phyloP scores from a whole-genome alignment of 1,140 invertebrate genomes.

The Centruroides vittatus region DNA sequence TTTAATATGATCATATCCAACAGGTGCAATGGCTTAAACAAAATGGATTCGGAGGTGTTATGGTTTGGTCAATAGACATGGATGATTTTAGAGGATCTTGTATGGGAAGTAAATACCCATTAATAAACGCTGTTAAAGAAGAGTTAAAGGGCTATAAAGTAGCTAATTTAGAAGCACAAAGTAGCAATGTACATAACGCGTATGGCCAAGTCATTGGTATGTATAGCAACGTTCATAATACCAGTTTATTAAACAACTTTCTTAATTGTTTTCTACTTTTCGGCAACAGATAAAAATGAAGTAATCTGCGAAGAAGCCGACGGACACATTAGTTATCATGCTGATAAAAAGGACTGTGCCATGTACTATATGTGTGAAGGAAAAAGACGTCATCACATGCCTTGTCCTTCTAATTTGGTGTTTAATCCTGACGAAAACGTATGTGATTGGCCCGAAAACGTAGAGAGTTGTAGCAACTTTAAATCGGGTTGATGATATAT shows the following conservation, averaged over 20 bases:
- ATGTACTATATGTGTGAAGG: slow-evolving; percentile 94
- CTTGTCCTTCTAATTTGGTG: slow-evolving; percentile 84
- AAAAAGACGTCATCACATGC: slow-evolving; percentile 77
- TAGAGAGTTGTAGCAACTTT: slow-evolving; percentile 50
- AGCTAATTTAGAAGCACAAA: slow-evolving; percentile 53
- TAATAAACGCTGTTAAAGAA: slow-evolving; percentile 72
- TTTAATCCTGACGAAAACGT: slow-evolving; percentile 88
- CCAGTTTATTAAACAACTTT: background rate
- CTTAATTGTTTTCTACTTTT: slow-evolving; percentile 2
- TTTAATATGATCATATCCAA: slow-evolving; percentile 2
- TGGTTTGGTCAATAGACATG: slow-evolving; percentile 95
- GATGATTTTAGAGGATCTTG: slow-evolving; percentile 84
- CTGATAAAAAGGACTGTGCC: slow-evolving; percentile 77
- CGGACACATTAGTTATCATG: slow-evolving; percentile 82
- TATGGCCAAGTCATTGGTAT: background rate
- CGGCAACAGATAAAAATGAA: slow-evolving; percentile 37
- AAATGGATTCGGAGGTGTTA: slow-evolving; percentile 85
- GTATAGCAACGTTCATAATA: background rate
- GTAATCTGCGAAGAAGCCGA: slow-evolving; percentile 82
- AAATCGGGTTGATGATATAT: background rate
- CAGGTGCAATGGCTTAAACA: slow-evolving; percentile 89
- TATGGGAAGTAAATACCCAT: slow-evolving; percentile 76
- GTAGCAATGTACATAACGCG: slow-evolving; percentile 40
- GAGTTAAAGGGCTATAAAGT: slow-evolving; percentile 71
- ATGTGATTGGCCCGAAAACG: slow-evolving; percentile 92